Percentiles rank a stretch among this genome's conserved stretches.
phyloP scores from a whole-genome alignment of 2,888 invertebrate genomes.

The Cotesia congregata region DNA sequence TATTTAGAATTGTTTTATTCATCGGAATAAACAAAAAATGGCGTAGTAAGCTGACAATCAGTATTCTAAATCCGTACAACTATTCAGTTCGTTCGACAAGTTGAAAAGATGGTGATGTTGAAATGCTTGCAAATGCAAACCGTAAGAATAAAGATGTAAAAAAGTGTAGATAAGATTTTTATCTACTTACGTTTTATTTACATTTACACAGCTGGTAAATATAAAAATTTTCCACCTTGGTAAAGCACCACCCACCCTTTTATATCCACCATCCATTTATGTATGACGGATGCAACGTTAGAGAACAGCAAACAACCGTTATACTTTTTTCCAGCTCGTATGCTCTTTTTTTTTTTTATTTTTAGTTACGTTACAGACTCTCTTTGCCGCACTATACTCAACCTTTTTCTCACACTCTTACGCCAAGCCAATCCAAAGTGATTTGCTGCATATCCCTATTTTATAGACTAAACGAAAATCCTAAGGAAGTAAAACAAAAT shows the following conservation, averaged over 20 bases:
- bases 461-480: background rate
- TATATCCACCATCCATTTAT: constrained; percentile 45
- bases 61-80: constrained; percentile 54
- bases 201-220: constrained; percentile 52
- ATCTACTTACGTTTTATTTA: constrained; percentile 53
- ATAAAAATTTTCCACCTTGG: constrained; percentile 49
- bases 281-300: constrained; percentile 39
- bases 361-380: background rate
- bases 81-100: constrained; percentile 20
- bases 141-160: constrained; percentile 6
- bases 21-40: constrained; percentile 47
- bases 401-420: constrained; percentile 16
- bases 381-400: background rate
- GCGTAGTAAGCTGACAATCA: constrained; percentile 56
- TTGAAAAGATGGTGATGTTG: constrained; percentile 27
- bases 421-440: background rate
- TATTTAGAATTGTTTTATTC: constrained; percentile 54
- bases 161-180: constrained; percentile 40
- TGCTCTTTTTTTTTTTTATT: background rate
- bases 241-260: constrained; percentile 23
- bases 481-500: background rate
- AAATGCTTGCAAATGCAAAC: constrained; percentile 37
- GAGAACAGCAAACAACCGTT: constrained; percentile 20
- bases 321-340: constrained; percentile 13
- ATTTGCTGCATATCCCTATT: constrained; percentile 10